Evolutionary conservation across 2,888 invertebrate species (phyloP).

Genomic region (Bembecia ichneumoniformis): DNA sequence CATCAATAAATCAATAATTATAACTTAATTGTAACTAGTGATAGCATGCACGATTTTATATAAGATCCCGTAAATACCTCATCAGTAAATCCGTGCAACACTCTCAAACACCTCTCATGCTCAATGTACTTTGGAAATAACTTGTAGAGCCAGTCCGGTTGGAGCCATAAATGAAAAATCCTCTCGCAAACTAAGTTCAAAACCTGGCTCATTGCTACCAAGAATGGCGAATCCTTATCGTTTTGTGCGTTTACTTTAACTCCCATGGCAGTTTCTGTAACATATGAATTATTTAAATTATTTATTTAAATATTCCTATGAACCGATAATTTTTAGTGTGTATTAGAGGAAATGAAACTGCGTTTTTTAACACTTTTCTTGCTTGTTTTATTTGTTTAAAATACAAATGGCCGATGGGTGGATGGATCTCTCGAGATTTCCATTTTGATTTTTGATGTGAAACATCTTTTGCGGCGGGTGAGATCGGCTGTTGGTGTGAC

Average conservation of each 20-base stretch:
- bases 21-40: no score
- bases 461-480: no score
- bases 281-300: background rate
- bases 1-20: no score
- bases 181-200: slow-evolving; percentile 43
- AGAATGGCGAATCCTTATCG: slow-evolving; percentile 38
- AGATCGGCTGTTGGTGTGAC: no score
- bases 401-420: no score
- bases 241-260: slow-evolving; percentile 49
- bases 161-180: slow-evolving; percentile 60
- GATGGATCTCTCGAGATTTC: no score
- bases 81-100: slow-evolving; percentile 74
- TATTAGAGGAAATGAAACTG: no score
- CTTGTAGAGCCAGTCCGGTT: slow-evolving; percentile 72
- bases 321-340: background rate
- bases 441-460: no score
- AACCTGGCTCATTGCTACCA: slow-evolving; percentile 31
- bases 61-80: slow-evolving; percentile 37
- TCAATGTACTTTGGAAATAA: slow-evolving; percentile 58
- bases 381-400: background rate
- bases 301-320: background rate
- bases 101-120: slow-evolving; percentile 59
- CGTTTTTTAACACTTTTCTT: background rate
- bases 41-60: no score
- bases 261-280: slow-evolving; percentile 52